Evolutionary conservation across 2,113 vertebrate species (phyloP).

Genomic region (Mellivora capensis): DNA sequence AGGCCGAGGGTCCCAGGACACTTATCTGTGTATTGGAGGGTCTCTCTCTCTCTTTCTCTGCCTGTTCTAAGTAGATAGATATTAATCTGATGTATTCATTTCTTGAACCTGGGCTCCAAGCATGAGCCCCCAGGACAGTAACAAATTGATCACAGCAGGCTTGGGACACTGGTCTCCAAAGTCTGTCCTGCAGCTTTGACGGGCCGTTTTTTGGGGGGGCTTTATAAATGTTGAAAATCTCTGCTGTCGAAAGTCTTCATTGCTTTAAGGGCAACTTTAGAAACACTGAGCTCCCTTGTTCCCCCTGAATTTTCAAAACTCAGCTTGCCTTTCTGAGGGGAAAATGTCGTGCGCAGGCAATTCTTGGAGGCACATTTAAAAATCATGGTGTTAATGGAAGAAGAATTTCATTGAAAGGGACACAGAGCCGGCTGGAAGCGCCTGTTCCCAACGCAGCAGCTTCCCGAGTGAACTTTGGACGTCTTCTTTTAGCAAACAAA

Average conservation of each 20-base stretch:
- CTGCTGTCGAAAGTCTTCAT: neutral
- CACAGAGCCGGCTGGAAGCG: neutral
- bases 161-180: neutral
- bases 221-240: conserved; percentile 28
- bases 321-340: neutral
- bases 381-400: conserved; percentile 37
- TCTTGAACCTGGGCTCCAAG: neutral
- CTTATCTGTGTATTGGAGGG: neutral
- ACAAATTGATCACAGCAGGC: neutral
- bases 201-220: neutral
- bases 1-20: neutral
- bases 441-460: neutral
- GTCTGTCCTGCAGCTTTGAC: conserved; percentile 34
- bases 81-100: neutral
- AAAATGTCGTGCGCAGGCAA: neutral
- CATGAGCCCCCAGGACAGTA: neutral
- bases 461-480: conserved; percentile 66
- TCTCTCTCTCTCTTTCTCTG: neutral
- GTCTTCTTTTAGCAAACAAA: conserved; percentile 68
- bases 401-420: conserved; percentile 75
- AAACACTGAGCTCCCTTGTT: neutral
- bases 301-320: neutral
- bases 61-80: neutral
- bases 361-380: neutral
- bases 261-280: conserved; percentile 41